phyloP scores from a whole-genome alignment of 1,140 invertebrate genomes.

The Sycobia sp. region DNA sequence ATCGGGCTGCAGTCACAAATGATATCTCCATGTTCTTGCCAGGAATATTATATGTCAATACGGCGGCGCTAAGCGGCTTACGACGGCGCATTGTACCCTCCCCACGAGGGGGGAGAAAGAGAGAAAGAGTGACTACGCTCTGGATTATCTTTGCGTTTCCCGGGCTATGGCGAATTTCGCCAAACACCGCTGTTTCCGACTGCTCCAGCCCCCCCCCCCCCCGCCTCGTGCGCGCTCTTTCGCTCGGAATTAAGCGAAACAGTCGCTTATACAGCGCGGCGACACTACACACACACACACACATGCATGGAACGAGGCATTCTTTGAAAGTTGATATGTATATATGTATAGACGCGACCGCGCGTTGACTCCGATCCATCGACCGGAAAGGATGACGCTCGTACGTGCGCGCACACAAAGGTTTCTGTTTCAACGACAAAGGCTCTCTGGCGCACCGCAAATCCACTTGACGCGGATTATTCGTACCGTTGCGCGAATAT shows the following conservation, averaged over 20 bases:
- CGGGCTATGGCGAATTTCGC: neutral
- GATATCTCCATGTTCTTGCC: slow-evolving; percentile 24
- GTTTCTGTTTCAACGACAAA: slow-evolving; percentile 33
- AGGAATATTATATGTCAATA: slow-evolving; percentile 37
- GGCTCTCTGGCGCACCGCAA: slow-evolving; percentile 38
- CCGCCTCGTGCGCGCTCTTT: neutral
- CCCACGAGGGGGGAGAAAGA: neutral
- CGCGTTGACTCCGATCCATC: neutral
- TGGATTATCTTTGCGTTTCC: slow-evolving; percentile 3
- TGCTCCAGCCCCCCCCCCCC: neutral
- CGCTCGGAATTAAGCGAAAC: slow-evolving; percentile 1
- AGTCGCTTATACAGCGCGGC: neutral
- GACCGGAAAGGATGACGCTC: neutral
- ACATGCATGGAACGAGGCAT: neutral
- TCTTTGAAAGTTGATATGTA: neutral
- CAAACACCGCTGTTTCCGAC: neutral
- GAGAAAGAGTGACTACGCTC: neutral
- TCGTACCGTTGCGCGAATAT: slow-evolving; percentile 46
- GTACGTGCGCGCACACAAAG: neutral
- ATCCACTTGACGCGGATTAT: slow-evolving; percentile 46
- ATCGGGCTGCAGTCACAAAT: slow-evolving; percentile 1
- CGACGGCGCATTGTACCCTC: slow-evolving; percentile 25
- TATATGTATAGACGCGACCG: neutral
- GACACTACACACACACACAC: too few species aligned
- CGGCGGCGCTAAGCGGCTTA: slow-evolving; percentile 32